Evolutionary conservation across 2,888 invertebrate species (phyloP).

Genomic region (Willowsia nigromaculata): DNA sequence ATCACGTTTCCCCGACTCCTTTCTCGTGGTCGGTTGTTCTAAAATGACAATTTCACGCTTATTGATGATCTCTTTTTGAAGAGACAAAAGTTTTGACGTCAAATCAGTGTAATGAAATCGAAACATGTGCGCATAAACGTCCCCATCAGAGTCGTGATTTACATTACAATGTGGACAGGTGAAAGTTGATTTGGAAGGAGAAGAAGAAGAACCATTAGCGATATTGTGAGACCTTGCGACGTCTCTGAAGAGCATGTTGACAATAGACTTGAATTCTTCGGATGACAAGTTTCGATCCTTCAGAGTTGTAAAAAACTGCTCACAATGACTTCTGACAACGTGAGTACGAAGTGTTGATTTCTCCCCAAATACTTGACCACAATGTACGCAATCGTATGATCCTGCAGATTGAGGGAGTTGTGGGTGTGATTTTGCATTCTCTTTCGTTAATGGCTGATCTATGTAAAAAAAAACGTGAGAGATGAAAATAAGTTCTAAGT

Average conservation of each 20-base stretch:
- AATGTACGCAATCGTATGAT: not conserved
- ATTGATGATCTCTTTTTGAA: not conserved
- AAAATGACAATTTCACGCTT: not conserved
- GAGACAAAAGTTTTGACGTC: not conserved
- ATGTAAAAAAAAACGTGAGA: not conserved
- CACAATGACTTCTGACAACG: slow-evolving; percentile 2
- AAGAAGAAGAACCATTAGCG: not conserved
- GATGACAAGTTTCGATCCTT: not conserved
- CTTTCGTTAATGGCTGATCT: not conserved
- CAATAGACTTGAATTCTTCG: not conserved
- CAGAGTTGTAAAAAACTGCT: not conserved
- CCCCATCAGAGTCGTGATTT: not conserved
- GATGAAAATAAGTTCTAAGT: not conserved
- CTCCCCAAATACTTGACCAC: not conserved
- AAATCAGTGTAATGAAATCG: not conserved
- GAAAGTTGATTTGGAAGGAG: not conserved
- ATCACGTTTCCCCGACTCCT: too few species aligned
- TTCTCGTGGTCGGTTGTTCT: too few species aligned
- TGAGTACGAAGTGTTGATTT: not conserved
- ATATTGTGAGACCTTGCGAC: not conserved
- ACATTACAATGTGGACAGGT: not conserved
- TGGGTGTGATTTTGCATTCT: not conserved
- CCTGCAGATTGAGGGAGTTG: not conserved
- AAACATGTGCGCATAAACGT: slow-evolving; percentile 16
- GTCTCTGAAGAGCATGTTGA: not conserved